Evolutionary conservation across 2,888 invertebrate species (phyloP), one percentile per base, ranked within the genome.

Genomic region (Brachyopa scutellaris): DNA sequence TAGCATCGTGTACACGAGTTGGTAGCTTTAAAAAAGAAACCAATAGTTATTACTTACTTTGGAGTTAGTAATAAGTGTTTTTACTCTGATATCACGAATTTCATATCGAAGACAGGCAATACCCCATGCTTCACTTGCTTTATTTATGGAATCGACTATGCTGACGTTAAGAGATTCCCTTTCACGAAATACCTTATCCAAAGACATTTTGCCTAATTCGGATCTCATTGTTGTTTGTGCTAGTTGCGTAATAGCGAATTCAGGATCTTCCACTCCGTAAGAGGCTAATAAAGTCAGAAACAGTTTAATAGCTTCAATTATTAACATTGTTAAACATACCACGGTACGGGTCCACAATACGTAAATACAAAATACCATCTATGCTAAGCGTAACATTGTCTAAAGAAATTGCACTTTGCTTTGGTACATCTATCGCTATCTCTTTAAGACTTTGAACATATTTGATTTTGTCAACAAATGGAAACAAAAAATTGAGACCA

Each of bases 141-240:
- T 98, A 90, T 99, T 99, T 74, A 99, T 98, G 1, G 98, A 94
- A 85, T 97, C 96, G 1, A 99, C 99, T 86, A 99, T 99, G 72
- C 94, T 94, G 9, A 96, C 94, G 91, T 99, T 99, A 13, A 99
- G 92, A 61, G 95, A 96, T 91, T 99, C 99, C 87, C 99, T 93
- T 91, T 99, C 99, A 82, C 97, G 92, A 89, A 99, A 99, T 9
- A 99, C 97, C 89, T 97, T 97, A 89, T 99, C 99, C 84, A 99
- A 91, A 0, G 96, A 94, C 90, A 99, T 99, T 92, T 98, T 99
- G 72, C 99, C 99, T 40, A 99, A 92, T 90, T 99, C 99, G 0
- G 99, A 99, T 88, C 99, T 94, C 99, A 99, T 99, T 0, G 99
- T 99, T 0, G 99, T 99, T 92, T 99, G 99, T 1, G 99, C 99